Base-by-base conservation (phyloP, 2,888 invertebrate genomes). In the Micoletzkya japonica region DNA sequence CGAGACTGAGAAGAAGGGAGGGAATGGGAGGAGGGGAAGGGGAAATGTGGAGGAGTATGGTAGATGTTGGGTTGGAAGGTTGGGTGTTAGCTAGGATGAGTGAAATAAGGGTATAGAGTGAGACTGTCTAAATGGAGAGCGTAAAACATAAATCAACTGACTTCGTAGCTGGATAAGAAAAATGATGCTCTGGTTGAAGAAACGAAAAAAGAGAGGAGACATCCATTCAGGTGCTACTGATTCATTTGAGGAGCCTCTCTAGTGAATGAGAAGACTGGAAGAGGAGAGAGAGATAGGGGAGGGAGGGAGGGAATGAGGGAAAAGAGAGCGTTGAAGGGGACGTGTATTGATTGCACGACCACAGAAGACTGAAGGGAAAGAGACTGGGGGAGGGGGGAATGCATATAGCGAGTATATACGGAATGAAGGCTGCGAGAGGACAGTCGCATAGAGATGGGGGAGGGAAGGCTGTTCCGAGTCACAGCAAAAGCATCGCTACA, bases 191-290 rank as follows among this genome's bases (percentile, higher is more conserved):
- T n/a, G n/a, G n/a, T n/a, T n/a, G n/a, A n/a, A n/a, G n/a, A n/a
- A n/a, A n/a, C n/a, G n/a, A n/a, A n/a, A n/a, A n/a, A n/a, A n/a
- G n/a, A n/a, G n/a, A n/a, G n/a, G n/a, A n/a, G n/a, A n/a, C 34
- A 37, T 24, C 36, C 37, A 26, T 58, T 32, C 32, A 36, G 26
- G 28, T 24, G 49, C 24, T 57, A 44, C 10, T 50, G 52, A 67
- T 57, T 59, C 63, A 72, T 63, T 56, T 60, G 37, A 57, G 39
- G 59, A 72, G 63, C 63, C 69, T 72, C 72, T 69, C 69, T 72
- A 72, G 72, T 56, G 56, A 61, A 54, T 66, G 56, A 60, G 66
- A 68, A 66, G 54, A 56, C 26, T 37, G 20, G 59, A 50, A 20
- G 59, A 44, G 37, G 28, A 57, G 70, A 54, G 59, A 52, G 20